Percentiles rank a stretch among this genome's conserved stretches.
phyloP scores from a whole-genome alignment of 2,888 invertebrate species.

The Cotesia congregata region DNA sequence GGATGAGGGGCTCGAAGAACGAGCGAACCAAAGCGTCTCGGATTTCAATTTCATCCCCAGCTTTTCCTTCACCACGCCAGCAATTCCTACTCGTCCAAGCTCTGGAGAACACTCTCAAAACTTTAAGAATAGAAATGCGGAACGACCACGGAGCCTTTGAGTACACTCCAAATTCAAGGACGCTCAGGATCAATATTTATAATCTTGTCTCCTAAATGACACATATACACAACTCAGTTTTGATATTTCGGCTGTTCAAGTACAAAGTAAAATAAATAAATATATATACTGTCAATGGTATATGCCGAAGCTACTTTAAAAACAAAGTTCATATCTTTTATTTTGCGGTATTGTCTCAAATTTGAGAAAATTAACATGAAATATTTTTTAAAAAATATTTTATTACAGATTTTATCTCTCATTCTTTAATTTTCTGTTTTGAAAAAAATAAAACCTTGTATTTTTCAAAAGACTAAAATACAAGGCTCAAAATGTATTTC shows the following conservation, averaged over 20 bases:
- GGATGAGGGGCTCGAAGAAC: conserved; percentile 30
- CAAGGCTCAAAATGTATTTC: too few relatives aligned
- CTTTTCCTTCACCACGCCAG: conserved; percentile 26
- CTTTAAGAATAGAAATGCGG: conserved; percentile 63
- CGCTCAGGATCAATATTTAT: conserved; percentile 69
- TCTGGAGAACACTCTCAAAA: conserved; percentile 48
- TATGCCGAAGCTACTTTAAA: too few relatives aligned
- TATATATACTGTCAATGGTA: too few relatives aligned
- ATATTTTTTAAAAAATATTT: too few relatives aligned
- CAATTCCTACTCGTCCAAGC: conserved; percentile 21
- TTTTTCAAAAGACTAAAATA: too few relatives aligned
- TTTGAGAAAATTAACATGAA: too few relatives aligned
- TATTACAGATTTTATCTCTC: too few relatives aligned
- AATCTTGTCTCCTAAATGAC: conserved; percentile 64
- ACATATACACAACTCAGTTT: conserved; percentile 51
- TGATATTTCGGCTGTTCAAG: conserved; percentile 53
- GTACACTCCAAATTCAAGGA: conserved; percentile 64
- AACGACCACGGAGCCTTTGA: conserved; percentile 59
- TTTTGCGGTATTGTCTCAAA: too few relatives aligned
- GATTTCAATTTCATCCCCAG: conserved; percentile 64
- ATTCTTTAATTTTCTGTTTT: too few relatives aligned
- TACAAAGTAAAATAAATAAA: conserved; percentile 4
- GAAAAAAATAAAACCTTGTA: too few relatives aligned
- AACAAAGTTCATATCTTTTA: too few relatives aligned
- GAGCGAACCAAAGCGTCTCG: conserved; percentile 54